Evolutionary conservation across 37 sponge, comb jelly and placozoan genomes (phyloP).

Genomic region (Ianthella basta): DNA sequence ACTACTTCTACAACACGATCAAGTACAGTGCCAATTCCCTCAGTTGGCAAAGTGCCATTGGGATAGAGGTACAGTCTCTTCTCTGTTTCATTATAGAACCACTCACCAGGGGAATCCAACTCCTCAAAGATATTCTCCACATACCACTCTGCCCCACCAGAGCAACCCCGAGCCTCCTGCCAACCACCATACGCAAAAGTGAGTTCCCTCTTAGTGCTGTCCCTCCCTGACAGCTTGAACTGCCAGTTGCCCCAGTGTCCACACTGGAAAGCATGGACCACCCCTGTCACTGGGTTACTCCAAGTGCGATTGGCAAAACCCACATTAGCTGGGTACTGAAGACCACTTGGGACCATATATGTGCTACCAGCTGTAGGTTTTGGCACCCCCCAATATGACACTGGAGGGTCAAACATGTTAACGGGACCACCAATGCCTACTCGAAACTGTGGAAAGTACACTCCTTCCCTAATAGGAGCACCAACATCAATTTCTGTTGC

Average conservation of each 20-base stretch:
- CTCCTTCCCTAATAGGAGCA: constrained; percentile 25
- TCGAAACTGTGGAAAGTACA: constrained; percentile 48
- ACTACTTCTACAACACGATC: constrained; percentile 1
- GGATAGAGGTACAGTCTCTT: constrained; percentile 49
- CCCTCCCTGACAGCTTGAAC: constrained; percentile 38
- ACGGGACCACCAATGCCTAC: constrained; percentile 64
- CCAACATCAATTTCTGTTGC: constrained; percentile 34
- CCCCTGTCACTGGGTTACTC: constrained; percentile 47
- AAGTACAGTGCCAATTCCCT: constrained; percentile 39
- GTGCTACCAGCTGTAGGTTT: constrained; percentile 42
- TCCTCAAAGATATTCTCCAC: constrained; percentile 70
- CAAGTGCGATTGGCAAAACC: constrained; percentile 40
- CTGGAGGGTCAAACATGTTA: constrained; percentile 61
- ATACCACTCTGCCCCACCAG: constrained; percentile 46
- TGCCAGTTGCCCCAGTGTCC: constrained; percentile 54
- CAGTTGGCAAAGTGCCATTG: constrained; percentile 42
- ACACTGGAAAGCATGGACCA: constrained; percentile 53
- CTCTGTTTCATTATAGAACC: constrained; percentile 43
- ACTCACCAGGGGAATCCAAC: constrained; percentile 63
- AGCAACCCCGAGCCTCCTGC: constrained; percentile 60
- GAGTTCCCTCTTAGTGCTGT: constrained; percentile 20
- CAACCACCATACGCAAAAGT: constrained; percentile 50
- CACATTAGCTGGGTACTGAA: constrained; percentile 38
- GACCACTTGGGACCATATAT: constrained; percentile 30
- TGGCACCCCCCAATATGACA: constrained; percentile 58